Evolutionary conservation across 2,797 vertebrate genomes (phyloP), one percentile per base, ranked within the genome.

Genomic region (Sebastes matsubarae): DNA sequence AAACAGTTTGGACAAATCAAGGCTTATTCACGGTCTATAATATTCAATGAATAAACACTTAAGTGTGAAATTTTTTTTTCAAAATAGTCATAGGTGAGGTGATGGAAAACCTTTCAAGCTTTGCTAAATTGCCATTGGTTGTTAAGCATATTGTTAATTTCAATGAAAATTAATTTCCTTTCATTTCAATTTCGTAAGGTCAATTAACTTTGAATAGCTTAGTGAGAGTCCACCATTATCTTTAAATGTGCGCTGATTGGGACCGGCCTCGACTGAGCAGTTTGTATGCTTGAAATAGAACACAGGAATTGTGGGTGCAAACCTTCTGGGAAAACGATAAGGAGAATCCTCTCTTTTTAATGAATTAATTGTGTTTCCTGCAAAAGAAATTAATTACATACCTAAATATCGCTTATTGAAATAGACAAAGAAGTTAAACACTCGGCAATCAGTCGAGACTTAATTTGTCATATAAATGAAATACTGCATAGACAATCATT

Each of bases 291-390:
- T 89, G 90, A 93, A 95, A 93, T 93, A 90, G 89, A 96, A 94
- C 84, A 88, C 89, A 46, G 80, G 93, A 95, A 95, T 95, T 90
- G 92, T 92, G 90, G 84, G 90, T 91, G 88, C 92, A 93, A 93
- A 94, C 93, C 95, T 91, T 88, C 75, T 84, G 93, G 94, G 94
- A 86, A 87, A 92, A 92, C 11, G 94, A 96, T 96, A 95, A 96
- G 93, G 77, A 89, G 80, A 94, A 95, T 92, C 89, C 89, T 90
- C 90, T 88, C 50, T 90, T 94, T 96, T 94, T 93, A 95, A 96
- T 96, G 92, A 96, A 95, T 95, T 94, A 95, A 95, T 96, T 96
- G 95, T 96, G 94, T 95, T 92, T 88, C 79, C 82, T 90, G 91
- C 85, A 85, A 95, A 94, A 94, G 75, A 95, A 95, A 95, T 95